These are phyloP conservation scores for Drosophila bipectinata DNA, from an alignment of 1,140 invertebrate species.

Conservation along the genomic window DNA sequence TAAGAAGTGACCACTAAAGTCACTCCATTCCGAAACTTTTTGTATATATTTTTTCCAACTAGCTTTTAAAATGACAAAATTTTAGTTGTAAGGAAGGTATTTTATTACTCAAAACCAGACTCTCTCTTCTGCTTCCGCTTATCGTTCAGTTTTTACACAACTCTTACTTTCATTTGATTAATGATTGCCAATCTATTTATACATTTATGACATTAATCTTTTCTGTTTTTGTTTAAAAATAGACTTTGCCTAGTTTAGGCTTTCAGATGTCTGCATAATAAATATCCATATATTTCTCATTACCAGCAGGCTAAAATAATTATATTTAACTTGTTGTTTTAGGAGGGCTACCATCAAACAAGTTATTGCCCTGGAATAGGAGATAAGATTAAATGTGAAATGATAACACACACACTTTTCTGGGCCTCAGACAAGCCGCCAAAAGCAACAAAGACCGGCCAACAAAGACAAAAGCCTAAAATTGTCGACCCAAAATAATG, in stretches of 20 bases:
- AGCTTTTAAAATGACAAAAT: neutral
- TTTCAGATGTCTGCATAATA: conserved; percentile 8
- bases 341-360: conserved; percentile 30
- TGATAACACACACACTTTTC: conserved; percentile 52
- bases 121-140: neutral
- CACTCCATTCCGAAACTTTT: neutral
- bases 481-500: conserved; percentile 34
- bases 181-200: conserved; percentile 38
- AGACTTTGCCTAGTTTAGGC: conserved; percentile 30
- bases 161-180: conserved; percentile 37
- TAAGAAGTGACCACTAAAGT: neutral
- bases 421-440: conserved; percentile 2
- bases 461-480: conserved; percentile 22
- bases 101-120: neutral
- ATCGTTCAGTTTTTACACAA: neutral
- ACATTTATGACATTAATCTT: conserved; percentile 16
- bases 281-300: conserved; percentile 22
- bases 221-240: conserved; percentile 14
- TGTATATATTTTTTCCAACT: neutral
- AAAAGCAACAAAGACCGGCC: conserved; percentile 44
- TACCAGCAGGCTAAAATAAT: conserved; percentile 28
- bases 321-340: conserved; percentile 17
- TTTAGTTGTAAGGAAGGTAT: neutral
- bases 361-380: conserved; percentile 39
- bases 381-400: conserved; percentile 65